phyloP scores from a whole-genome alignment of 1,140 invertebrate species.

The Drosophila ohnishii region DNA sequence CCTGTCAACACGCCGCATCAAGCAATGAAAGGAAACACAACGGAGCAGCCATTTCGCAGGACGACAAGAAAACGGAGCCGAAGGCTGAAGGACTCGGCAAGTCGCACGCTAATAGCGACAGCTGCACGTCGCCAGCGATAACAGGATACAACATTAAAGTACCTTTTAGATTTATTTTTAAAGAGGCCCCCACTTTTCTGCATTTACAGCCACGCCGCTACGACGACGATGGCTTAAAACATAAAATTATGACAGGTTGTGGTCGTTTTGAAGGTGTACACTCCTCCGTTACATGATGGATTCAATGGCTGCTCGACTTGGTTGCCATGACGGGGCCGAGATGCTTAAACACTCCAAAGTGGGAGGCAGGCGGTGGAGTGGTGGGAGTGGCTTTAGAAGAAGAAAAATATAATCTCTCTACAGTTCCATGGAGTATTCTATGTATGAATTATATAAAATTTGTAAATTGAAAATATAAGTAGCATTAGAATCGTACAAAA shows the following conservation, averaged over 20 bases:
- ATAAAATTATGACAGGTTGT: slow-evolving; percentile 75
- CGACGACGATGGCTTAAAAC: slow-evolving; percentile 54
- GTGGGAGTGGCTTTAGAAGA: background rate
- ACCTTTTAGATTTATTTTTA: slow-evolving; percentile 71
- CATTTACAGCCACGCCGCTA: background rate
- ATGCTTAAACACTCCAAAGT: slow-evolving; percentile 19
- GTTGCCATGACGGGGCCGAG: slow-evolving; percentile 19
- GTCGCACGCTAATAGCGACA: slow-evolving; percentile 71
- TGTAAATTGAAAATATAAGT: background rate
- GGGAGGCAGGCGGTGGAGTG: background rate
- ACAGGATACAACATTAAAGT: slow-evolving; percentile 70
- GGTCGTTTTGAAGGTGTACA: slow-evolving; percentile 47
- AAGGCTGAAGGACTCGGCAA: slow-evolving; percentile 21
- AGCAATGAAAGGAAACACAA: slow-evolving; percentile 27
- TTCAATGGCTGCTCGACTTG: slow-evolving; percentile 6
- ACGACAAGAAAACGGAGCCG: slow-evolving; percentile 16
- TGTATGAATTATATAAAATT: background rate
- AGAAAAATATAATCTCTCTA: background rate
- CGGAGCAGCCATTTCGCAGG: slow-evolving; percentile 38
- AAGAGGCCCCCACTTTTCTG: slow-evolving; percentile 41
- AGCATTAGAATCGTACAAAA: background rate
- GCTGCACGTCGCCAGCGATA: slow-evolving; percentile 70
- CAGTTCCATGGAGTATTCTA: background rate
- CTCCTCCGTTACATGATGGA: slow-evolving; percentile 16
- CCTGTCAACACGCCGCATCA: slow-evolving; percentile 71